Conservation (phyloP, 2,888 invertebrate genomes). For the Atethmia centrago region DNA sequence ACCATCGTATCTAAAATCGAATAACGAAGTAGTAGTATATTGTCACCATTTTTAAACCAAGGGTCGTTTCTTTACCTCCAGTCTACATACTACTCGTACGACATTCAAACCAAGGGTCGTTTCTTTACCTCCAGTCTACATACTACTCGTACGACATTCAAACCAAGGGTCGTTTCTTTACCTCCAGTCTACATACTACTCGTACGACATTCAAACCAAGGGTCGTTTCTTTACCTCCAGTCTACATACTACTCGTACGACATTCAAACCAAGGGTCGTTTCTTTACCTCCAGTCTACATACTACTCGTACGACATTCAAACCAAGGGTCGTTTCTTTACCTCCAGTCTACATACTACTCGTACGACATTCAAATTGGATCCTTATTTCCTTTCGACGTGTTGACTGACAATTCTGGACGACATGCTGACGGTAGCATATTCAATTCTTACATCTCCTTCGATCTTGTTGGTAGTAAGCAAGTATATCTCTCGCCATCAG, state of each 20-base stretch:
- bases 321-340: neutral
- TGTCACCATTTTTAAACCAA: neutral
- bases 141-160: neutral
- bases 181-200: no score
- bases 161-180: neutral
- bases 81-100: no score
- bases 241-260: neutral
- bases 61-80: neutral
- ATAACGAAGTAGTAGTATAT: neutral
- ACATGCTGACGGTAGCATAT: neutral
- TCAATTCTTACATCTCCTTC: neutral
- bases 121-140: neutral
- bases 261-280: neutral
- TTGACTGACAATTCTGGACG: neutral
- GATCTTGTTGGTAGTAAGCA: neutral
- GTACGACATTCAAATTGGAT: neutral
- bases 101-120: neutral
- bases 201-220: neutral
- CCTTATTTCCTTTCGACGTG: neutral
- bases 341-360: no score
- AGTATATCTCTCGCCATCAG: neutral
- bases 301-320: neutral
- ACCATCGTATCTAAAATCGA: neutral
- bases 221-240: neutral
- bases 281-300: neutral